Evolutionary conservation across 35 echinoderm and acorn worm genomes (phyloP).

Genomic region (Strongylocentrotus purpuratus): DNA sequence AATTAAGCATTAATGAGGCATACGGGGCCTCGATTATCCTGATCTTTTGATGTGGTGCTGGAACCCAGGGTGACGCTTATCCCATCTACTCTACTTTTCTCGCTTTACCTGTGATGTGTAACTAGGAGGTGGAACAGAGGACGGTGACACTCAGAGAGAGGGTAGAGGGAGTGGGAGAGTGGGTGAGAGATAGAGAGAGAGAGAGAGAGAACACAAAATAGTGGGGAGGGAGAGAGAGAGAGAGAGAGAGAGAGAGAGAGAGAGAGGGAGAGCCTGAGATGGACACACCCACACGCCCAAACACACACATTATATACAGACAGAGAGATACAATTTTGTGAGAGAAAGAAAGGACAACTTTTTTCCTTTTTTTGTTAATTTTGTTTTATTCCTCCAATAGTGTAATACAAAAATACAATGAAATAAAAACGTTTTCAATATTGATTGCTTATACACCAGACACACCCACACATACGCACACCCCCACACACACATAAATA

Average conservation of each 20-base stretch:
- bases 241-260: not conserved
- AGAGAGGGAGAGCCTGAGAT: too few species aligned
- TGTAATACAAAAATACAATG: too few species aligned
- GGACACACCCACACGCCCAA: too few species aligned
- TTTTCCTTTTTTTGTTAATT: too few species aligned
- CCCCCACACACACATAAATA: not conserved
- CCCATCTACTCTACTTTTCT: not conserved
- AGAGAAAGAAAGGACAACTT: too few species aligned
- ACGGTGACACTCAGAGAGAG: not conserved
- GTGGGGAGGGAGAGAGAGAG: not conserved
- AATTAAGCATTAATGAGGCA: constrained; percentile 37
- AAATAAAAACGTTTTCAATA: too few species aligned
- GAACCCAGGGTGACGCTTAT: not conserved
- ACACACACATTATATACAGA: too few species aligned
- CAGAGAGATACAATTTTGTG: too few species aligned
- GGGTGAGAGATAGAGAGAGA: too few species aligned
- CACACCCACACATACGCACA: not conserved
- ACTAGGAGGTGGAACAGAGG: not conserved
- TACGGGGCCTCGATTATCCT: not conserved
- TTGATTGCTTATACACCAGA: too few species aligned
- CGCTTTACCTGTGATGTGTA: constrained; percentile 10
- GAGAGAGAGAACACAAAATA: too few species aligned
- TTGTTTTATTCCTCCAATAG: too few species aligned
- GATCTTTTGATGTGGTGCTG: not conserved
- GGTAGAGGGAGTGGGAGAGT: not conserved